Evolutionary conservation across 1,140 invertebrate species (phyloP).

Genomic region (Nilaparvata lugens): DNA sequence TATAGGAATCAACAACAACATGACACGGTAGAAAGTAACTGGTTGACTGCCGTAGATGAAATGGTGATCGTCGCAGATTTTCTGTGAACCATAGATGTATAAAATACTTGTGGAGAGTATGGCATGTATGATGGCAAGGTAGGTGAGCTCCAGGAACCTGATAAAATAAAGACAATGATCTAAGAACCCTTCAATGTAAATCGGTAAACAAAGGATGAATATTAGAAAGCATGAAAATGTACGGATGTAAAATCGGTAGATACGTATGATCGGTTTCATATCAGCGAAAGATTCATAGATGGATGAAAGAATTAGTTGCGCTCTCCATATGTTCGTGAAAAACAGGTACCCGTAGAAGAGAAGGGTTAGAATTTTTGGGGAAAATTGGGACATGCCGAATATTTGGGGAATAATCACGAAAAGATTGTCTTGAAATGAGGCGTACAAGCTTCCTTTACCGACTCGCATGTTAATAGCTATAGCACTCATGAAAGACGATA

Average conservation of each 20-base stretch:
- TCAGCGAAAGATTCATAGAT: background rate
- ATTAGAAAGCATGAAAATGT: background rate
- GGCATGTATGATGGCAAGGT: background rate
- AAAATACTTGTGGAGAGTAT: background rate
- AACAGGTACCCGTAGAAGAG: background rate
- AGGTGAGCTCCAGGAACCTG: background rate
- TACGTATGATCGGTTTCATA: background rate
- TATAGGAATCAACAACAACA: background rate
- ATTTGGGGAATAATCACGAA: too few relatives aligned
- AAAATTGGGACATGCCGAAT: too few relatives aligned
- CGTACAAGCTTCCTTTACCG: too few relatives aligned
- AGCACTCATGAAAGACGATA: too few relatives aligned
- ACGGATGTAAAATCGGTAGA: background rate
- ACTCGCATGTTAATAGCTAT: too few relatives aligned
- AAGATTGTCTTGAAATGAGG: too few relatives aligned
- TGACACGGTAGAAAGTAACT: background rate
- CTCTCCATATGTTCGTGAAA: background rate
- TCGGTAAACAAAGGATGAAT: background rate
- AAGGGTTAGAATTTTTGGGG: too few relatives aligned
- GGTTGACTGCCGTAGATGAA: background rate
- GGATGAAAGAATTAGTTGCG: background rate
- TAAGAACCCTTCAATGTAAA: background rate
- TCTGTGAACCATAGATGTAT: background rate
- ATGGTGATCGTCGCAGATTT: background rate
- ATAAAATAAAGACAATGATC: background rate